Percentiles rank a stretch among this genome's conserved stretches.
Evolutionary conservation across 2,113 vertebrate genomes (phyloP).

Genomic region (Tenrec ecaudatus): DNA sequence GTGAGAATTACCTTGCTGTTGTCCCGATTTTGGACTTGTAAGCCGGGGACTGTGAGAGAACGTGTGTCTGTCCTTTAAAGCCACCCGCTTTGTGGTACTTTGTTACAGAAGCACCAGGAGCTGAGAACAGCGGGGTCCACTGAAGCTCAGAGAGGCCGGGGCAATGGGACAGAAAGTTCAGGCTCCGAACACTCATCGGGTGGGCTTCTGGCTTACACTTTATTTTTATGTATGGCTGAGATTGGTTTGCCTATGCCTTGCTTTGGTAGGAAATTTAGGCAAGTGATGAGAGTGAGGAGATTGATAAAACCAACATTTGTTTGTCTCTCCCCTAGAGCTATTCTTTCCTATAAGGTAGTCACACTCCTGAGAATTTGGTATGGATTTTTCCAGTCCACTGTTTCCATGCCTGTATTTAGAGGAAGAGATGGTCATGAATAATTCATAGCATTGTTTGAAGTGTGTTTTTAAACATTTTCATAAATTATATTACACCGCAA

Average conservation of each 20-base stretch:
- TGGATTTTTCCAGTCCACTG: neutral
- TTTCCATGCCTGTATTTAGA: conserved; percentile 42
- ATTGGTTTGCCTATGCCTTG: too few species aligned
- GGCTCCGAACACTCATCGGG: fast-evolving
- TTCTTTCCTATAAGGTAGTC: fast-evolving
- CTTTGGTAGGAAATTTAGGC: neutral
- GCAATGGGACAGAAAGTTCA: neutral
- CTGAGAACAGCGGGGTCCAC: neutral
- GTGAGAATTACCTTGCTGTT: neutral
- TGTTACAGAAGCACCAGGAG: neutral
- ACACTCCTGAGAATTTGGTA: neutral
- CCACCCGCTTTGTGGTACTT: neutral
- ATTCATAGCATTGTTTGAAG: conserved; percentile 58
- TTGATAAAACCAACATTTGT: fast-evolving
- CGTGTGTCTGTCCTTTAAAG: neutral
- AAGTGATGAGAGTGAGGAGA: fast-evolving
- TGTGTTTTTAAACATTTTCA: conserved; percentile 74
- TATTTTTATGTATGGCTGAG: fast-evolving
- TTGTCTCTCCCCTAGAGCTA: fast-evolving
- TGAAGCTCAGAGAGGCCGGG: neutral
- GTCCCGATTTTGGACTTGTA: neutral
- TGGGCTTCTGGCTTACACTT: neutral
- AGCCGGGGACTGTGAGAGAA: neutral
- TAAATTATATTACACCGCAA: conserved; percentile 56
- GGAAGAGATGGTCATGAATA: conserved; percentile 62